Percentiles rank a stretch among this genome's conserved stretches.
Evolutionary conservation across 1,140 invertebrate genomes (phyloP).

Genomic region (Condylostylus longicornis): DNA sequence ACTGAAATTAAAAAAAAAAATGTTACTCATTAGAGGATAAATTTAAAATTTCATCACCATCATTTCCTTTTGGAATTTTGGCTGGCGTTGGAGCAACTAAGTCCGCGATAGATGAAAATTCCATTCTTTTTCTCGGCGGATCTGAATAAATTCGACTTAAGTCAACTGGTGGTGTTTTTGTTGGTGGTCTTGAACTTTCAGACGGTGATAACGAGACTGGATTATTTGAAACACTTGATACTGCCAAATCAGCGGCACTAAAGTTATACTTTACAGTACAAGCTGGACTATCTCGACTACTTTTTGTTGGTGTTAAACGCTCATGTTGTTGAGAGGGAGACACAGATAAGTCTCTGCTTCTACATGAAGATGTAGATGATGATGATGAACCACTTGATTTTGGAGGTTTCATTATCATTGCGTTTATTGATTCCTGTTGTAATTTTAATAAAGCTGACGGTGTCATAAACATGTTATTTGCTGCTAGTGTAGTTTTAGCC

Average conservation of each 20-base stretch:
- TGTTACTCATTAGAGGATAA: no score
- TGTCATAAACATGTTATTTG: slow-evolving; percentile 50
- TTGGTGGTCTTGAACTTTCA: slow-evolving; percentile 21
- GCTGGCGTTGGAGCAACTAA: slow-evolving; percentile 27
- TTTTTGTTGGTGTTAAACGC: slow-evolving; percentile 26
- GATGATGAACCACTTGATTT: slow-evolving; percentile 21
- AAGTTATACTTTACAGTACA: slow-evolving; percentile 32
- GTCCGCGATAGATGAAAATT: slow-evolving; percentile 30
- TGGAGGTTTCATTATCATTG: slow-evolving; percentile 34
- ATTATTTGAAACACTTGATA: slow-evolving; percentile 30
- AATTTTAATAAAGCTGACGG: slow-evolving; percentile 36
- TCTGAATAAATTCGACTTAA: slow-evolving; percentile 23
- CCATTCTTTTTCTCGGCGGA: slow-evolving; percentile 28
- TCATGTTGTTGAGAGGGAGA: slow-evolving; percentile 32
- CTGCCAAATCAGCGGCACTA: slow-evolving; percentile 32
- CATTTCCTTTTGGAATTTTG: slow-evolving; percentile 50
- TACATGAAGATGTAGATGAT: slow-evolving; percentile 18
- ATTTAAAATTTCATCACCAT: slow-evolving; percentile 24
- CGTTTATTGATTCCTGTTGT: slow-evolving; percentile 36
- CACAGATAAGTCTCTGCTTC: slow-evolving; percentile 25
- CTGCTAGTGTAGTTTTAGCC: slow-evolving; percentile 49
- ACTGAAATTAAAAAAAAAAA: no score
- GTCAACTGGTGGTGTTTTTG: slow-evolving; percentile 19
- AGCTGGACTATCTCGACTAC: slow-evolving; percentile 12
- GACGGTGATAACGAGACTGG: slow-evolving; percentile 27